Conservation (phyloP, 2,113 vertebrate genomes). For the Ardeotis arabs region DNA sequence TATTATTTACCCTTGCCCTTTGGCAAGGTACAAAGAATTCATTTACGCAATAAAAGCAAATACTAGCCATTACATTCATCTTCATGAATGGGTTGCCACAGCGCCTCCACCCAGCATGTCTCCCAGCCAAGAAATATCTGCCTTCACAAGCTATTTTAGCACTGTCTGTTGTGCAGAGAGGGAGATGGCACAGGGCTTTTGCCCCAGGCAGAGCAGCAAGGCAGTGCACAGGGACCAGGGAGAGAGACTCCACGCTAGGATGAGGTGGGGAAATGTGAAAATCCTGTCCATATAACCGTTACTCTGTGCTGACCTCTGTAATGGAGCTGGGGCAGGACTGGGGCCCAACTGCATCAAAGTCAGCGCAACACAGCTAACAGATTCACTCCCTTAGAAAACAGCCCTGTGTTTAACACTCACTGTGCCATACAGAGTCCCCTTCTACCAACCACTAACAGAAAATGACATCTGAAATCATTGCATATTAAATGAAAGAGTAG, state of each 20-base stretch:
- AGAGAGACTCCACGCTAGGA: background rate
- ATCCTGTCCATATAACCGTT: background rate
- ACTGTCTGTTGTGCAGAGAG: fast-evolving
- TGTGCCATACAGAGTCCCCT: background rate
- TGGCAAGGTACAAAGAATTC: background rate
- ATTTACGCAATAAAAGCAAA: background rate
- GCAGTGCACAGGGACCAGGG: background rate
- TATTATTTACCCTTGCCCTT: background rate
- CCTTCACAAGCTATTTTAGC: background rate
- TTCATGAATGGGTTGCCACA: background rate
- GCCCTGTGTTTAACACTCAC: background rate
- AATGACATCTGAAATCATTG: background rate
- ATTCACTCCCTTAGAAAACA: background rate
- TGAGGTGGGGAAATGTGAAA: background rate
- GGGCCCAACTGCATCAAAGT: background rate
- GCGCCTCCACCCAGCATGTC: background rate
- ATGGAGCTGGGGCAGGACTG: background rate
- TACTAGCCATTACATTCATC: background rate
- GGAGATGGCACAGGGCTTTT: background rate
- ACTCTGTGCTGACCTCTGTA: background rate
- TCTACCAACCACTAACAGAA: background rate
- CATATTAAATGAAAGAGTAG: background rate
- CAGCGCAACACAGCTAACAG: background rate
- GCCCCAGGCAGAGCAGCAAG: background rate
- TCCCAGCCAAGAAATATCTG: background rate